Evolutionary conservation across 1,140 invertebrate species (phyloP).

Genomic region (Drosophila erecta): DNA sequence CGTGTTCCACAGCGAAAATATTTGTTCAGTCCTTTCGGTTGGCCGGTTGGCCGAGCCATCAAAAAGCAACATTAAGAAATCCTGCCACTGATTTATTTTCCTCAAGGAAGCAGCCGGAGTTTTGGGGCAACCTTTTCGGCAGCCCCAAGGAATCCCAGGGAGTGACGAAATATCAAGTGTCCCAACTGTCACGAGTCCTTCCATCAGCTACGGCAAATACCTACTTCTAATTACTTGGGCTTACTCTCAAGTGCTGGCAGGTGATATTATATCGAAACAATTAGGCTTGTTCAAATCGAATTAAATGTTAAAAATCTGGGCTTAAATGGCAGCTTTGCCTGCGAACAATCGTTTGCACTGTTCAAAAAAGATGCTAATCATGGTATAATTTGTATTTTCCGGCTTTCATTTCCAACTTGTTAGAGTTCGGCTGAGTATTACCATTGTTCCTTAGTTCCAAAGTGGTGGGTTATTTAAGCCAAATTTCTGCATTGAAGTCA

Average conservation of each 20-base stretch:
- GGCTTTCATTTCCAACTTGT: no score
- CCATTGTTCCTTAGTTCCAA: no score
- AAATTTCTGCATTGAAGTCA: no score
- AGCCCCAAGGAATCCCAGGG: neutral
- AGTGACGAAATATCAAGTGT: conserved; percentile 12
- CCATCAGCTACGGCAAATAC: neutral
- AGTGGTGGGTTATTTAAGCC: no score
- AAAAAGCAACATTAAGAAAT: conserved; percentile 31
- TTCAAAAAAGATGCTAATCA: no score
- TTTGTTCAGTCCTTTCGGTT: conserved; percentile 35
- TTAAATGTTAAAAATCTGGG: no score
- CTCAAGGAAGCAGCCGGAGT: neutral
- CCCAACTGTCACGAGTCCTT: neutral
- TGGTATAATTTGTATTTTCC: no score
- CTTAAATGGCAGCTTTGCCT: no score
- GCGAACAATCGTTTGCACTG: no score
- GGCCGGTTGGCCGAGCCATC: neutral
- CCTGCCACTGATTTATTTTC: conserved; percentile 36
- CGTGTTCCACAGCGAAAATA: conserved; percentile 38
- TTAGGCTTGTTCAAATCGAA: no score
- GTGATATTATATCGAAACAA: neutral
- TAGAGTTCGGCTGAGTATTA: no score
- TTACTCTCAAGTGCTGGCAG: neutral
- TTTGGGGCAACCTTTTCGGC: neutral
- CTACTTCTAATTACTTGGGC: conserved; percentile 1